These are phyloP conservation scores for Hirudinaria manillensis DNA, from an alignment of 2,888 invertebrate genomes.

Conservation along the genomic window DNA sequence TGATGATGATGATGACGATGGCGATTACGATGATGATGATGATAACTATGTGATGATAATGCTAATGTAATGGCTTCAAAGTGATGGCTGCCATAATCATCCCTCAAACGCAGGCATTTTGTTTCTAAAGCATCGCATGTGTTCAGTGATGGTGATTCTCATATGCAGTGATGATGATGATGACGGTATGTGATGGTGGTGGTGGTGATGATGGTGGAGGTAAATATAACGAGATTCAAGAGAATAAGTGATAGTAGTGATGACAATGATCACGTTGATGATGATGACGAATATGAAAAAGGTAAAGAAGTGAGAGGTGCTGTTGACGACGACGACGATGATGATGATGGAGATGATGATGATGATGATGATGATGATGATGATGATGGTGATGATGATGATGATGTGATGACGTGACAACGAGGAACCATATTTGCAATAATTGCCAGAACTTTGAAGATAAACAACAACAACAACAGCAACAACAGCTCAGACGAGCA, in stretches of 20 bases:
- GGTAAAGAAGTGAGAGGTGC: neutral
- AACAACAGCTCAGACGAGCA: too few species aligned
- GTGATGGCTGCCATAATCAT: too few species aligned
- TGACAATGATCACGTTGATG: neutral
- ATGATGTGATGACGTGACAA: too few species aligned
- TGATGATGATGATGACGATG: constrained; percentile 4
- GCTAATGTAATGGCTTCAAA: neutral
- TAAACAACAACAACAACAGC: too few species aligned
- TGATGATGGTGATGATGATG: constrained; percentile 4
- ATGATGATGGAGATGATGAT: constrained; percentile 1
- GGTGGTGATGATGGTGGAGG: neutral
- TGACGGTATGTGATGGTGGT: neutral
- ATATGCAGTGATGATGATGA: constrained; percentile 22
- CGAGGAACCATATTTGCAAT: too few species aligned
- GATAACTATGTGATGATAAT: neutral
- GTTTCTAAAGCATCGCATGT: too few species aligned
- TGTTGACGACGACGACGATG: neutral
- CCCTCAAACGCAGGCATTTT: too few species aligned
- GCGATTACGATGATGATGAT: neutral
- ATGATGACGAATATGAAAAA: neutral
- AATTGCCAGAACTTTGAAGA: too few species aligned
- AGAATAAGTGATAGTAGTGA: neutral
- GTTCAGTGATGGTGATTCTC: too few species aligned
- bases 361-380: constrained; percentile 7
- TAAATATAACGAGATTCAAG: neutral